Evolutionary conservation across 2,888 invertebrate genomes (phyloP).

Genomic region (Mechanitis messenoides): DNA sequence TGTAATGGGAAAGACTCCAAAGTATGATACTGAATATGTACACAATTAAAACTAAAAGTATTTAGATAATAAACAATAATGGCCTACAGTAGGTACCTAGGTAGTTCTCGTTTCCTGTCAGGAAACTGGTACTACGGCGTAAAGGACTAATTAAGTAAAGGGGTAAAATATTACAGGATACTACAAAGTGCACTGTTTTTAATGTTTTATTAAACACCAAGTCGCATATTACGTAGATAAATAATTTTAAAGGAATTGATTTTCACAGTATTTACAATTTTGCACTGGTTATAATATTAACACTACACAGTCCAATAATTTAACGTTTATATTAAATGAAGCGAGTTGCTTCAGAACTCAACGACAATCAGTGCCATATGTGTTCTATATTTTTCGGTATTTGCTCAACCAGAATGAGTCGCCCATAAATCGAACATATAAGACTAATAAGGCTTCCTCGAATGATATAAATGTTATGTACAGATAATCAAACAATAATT

Average conservation of each 20-base stretch:
- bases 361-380: constrained; percentile 72
- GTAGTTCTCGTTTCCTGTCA: not conserved
- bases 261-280: constrained; percentile 2
- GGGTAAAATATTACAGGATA: constrained; percentile 1
- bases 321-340: not conserved
- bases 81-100: not conserved
- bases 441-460: constrained; percentile 57
- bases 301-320: not conserved
- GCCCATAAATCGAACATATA: constrained; percentile 25
- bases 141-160: not conserved
- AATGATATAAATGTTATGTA: constrained; percentile 36
- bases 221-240: constrained; percentile 26
- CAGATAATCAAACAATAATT: not conserved
- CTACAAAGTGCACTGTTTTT: constrained; percentile 33
- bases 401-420: constrained; percentile 58
- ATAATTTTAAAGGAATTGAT: constrained; percentile 16
- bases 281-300: constrained; percentile 16
- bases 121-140: not conserved
- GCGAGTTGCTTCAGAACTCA: constrained; percentile 30
- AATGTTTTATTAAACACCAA: constrained; percentile 30
- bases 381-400: constrained; percentile 50
- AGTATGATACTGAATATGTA: not conserved
- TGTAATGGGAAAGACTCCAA: not conserved
- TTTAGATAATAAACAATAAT: not conserved
- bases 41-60: not conserved